These are phyloP conservation scores for Micrasema longulum DNA, from an alignment of 1,140 invertebrate genomes.

Conservation along the genomic window DNA sequence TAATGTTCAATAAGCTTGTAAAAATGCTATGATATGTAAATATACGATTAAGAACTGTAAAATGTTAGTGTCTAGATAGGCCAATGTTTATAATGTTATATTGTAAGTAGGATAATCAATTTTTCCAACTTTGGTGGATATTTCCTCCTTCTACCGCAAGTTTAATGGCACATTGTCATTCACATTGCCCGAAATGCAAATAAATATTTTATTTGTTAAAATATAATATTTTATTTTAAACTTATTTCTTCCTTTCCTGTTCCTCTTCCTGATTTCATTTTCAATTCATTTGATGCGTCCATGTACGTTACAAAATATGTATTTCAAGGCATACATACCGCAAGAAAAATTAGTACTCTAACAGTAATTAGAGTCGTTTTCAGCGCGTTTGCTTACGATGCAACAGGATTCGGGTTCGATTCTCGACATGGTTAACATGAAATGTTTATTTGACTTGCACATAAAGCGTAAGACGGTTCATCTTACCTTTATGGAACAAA, in stretches of 20 bases:
- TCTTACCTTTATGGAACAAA: no score
- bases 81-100: constrained; percentile 23
- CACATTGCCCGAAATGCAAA: constrained; percentile 35
- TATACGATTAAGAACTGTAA: constrained; percentile 16
- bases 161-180: constrained; percentile 39
- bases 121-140: constrained; percentile 6
- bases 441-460: no score
- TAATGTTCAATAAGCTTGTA: constrained; percentile 9
- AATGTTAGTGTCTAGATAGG: constrained; percentile 30
- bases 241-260: background rate
- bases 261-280: background rate
- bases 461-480: no score
- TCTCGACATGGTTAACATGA: no score
- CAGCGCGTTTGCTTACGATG: no score
- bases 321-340: no score
- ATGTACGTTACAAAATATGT: no score
- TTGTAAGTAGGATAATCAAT: constrained; percentile 33
- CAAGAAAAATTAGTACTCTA: background rate
- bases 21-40: constrained; percentile 27
- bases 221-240: constrained; percentile 20
- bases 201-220: constrained; percentile 53
- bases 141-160: constrained; percentile 17
- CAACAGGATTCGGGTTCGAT: no score
- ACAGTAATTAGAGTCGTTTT: no score
- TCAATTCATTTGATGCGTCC: background rate